Percentiles rank a stretch among this genome's conserved stretches.
phyloP scores from a whole-genome alignment of 2,113 vertebrate genomes.

The Lathamus discolor region DNA sequence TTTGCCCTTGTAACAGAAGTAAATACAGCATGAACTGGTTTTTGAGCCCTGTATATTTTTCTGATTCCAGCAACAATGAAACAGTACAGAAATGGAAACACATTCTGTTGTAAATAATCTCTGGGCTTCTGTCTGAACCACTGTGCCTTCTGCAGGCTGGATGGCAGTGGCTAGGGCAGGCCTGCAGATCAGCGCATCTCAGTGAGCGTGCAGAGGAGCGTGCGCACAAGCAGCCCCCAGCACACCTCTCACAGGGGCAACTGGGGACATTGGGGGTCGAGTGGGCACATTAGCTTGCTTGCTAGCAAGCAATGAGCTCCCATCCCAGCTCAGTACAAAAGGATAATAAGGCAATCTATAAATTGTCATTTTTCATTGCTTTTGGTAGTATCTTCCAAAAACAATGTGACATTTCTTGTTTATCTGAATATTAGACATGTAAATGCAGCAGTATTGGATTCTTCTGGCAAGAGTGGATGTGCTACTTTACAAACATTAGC shows the following conservation, averaged over 20 bases:
- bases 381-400: constrained; percentile 6
- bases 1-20: not conserved
- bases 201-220: rapidly evolving
- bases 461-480: not conserved
- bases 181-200: rapidly evolving
- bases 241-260: not conserved
- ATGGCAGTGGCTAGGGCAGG: not conserved
- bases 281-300: not conserved
- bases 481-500: not conserved
- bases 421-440: not conserved
- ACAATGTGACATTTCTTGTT: not conserved
- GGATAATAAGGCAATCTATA: constrained; percentile 7
- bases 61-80: not conserved
- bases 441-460: not conserved
- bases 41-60: not conserved
- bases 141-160: not conserved
- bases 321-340: not conserved
- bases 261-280: rapidly evolving
- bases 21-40: not conserved
- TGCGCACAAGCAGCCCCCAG: not conserved
- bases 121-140: not conserved
- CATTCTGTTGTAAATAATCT: not conserved
- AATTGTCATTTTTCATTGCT: constrained; percentile 44
- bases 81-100: not conserved
- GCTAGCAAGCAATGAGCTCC: not conserved